These are phyloP conservation scores for Cenopis cana DNA, from an alignment of 2,888 invertebrate genomes.

Conservation along the genomic window DNA sequence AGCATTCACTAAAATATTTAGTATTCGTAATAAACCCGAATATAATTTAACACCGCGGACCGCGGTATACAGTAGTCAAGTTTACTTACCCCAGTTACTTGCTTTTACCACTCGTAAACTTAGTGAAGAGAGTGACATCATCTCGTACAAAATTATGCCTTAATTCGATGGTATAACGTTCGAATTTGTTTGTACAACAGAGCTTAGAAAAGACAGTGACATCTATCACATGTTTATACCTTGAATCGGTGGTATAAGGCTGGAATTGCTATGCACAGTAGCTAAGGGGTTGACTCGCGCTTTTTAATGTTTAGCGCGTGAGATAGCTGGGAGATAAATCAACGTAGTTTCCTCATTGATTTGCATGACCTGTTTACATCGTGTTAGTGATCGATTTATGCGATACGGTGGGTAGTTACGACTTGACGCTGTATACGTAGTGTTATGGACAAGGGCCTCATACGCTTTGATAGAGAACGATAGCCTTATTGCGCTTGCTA, in stretches of 20 bases:
- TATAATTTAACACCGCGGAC: slow-evolving; percentile 24
- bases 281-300: slow-evolving; percentile 1
- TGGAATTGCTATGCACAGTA: neutral
- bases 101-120: slow-evolving; percentile 63
- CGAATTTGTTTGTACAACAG: neutral
- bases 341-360: slow-evolving; percentile 68
- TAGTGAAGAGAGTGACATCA: slow-evolving; percentile 53
- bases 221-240: neutral
- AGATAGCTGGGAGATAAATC: slow-evolving; percentile 66
- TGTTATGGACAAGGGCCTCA: too few species aligned
- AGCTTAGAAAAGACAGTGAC: slow-evolving; percentile 58
- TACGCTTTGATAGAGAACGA: too few species aligned
- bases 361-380: slow-evolving; percentile 58
- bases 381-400: slow-evolving; percentile 36
- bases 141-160: neutral
- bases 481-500: too few species aligned
- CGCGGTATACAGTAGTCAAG: slow-evolving; percentile 35
- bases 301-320: slow-evolving; percentile 50
- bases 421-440: too few species aligned
- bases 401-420: slow-evolving; percentile 8
- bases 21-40: slow-evolving; percentile 24
- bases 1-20: slow-evolving; percentile 14
- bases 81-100: slow-evolving; percentile 36
- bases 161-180: slow-evolving; percentile 1
- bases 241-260: neutral